Percentiles rank a stretch among this genome's conserved stretches.
These are phyloP conservation scores for Lithosia quadra DNA, from an alignment of 2,888 invertebrate genomes.

Conservation along the genomic window DNA sequence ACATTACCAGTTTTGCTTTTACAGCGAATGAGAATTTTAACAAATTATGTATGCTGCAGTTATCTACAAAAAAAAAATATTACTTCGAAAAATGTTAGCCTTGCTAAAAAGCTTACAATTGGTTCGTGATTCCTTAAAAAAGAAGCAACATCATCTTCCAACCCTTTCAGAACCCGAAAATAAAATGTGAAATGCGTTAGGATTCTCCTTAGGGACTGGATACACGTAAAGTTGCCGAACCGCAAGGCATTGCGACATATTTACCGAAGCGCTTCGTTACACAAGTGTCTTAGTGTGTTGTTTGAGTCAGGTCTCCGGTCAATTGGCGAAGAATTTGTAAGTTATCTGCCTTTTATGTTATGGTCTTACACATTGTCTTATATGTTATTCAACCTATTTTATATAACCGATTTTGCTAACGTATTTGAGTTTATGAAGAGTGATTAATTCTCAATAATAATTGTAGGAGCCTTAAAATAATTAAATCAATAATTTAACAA, in stretches of 20 bases:
- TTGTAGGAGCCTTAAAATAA: neutral
- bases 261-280: slow-evolving; percentile 43
- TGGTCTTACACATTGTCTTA: neutral
- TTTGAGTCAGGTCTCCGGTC: slow-evolving; percentile 23
- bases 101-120: slow-evolving; percentile 8
- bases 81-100: neutral
- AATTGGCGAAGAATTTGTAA: slow-evolving; percentile 19
- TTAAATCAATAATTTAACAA: too few species aligned
- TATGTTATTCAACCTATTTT: too few species aligned
- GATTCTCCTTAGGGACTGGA: slow-evolving; percentile 34
- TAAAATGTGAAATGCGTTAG: slow-evolving; percentile 37
- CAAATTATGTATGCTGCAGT: neutral
- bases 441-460: neutral
- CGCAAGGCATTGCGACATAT: slow-evolving; percentile 37
- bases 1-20: neutral
- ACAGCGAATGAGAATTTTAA: neutral
- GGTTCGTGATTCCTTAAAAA: slow-evolving; percentile 13
- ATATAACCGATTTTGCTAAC: too few species aligned
- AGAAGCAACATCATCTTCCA: slow-evolving; percentile 17
- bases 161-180: slow-evolving; percentile 21
- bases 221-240: slow-evolving; percentile 39
- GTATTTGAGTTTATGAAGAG: neutral
- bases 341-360: neutral
- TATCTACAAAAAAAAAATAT: neutral
- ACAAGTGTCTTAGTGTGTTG: slow-evolving; percentile 26